Base-by-base conservation (phyloP, 2,888 invertebrate species). In the Chaitophorus viminalis region DNA sequence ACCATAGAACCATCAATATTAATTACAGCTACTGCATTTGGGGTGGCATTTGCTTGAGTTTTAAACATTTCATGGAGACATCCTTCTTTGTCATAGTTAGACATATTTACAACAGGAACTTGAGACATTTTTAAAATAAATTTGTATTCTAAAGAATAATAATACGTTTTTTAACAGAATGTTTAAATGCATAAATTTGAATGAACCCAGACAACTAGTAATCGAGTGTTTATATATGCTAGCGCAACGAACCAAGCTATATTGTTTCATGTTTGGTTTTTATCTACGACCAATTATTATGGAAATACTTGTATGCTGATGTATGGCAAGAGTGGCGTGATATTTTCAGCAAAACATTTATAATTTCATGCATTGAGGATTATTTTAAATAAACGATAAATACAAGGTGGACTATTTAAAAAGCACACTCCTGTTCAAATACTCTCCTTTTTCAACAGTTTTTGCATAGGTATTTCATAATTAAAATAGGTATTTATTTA, bases 11-110 rank as follows among this genome's bases (percentile, higher is more conserved):
- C 88, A 52, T 89, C 89, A 46, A 83, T 72, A 78, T 89, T 88
- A 68, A 90, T 88, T 14, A 90, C 89, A 17, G 90, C 90, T 25
- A 89, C 79, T n/a, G 89, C 89, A 21, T 89, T 54, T 29, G 90
- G 90, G 5, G 90, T 89, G 75, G 82, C 75, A 31, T 88, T 88
- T 25, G 89, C 90, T 89, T 90, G 90, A 70, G 79, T 79, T 39
- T 87, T 88, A 52, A 90, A 90, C 89, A 90, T 90, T 29, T 90
- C 90, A 33, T 90, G 90, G 29, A 90, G 89, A 83, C 90, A 90
- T 1, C 90, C 90, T 25, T 89, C 89, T 87, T 89, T 77, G 60
- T 90, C 90, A 72, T 90, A 90, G 68, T 89, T 86, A 8, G 87
- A 88, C 90, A 90, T 90, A 81, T 89, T 81, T 17, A 90, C 90